Percentiles rank a stretch among this genome's conserved stretches.
These are phyloP conservation scores for Danio jaintianensis DNA, from an alignment of 2,797 vertebrate genomes.

Conservation along the genomic window DNA sequence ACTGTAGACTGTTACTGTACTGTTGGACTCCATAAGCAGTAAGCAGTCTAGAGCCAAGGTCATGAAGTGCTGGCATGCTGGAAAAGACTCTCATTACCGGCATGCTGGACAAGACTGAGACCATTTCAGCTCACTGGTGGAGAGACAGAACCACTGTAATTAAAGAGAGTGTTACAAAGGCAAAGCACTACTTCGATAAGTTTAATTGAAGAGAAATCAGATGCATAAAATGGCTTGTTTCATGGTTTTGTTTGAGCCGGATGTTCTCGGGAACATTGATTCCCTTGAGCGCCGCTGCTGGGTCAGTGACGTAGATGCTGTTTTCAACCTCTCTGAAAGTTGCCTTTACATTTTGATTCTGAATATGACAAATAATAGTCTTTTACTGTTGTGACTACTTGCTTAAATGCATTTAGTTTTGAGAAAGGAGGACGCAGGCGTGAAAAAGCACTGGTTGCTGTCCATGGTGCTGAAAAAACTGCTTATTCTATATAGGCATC, in stretches of 20 bases:
- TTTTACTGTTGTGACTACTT: neutral
- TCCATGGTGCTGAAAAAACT: constrained; percentile 76
- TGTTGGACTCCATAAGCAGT: constrained; percentile 89
- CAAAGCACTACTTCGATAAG: neutral
- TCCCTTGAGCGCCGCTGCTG: constrained; percentile 13
- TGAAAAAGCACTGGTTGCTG: constrained; percentile 53
- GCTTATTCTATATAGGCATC: constrained; percentile 24
- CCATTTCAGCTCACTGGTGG: constrained; percentile 19
- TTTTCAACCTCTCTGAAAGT: constrained; percentile 10
- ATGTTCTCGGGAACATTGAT: constrained; percentile 11
- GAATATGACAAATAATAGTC: neutral
- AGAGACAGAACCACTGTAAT: constrained; percentile 22
- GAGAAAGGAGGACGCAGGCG: constrained; percentile 55
- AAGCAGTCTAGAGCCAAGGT: constrained; percentile 99
- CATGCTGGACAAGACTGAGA: neutral
- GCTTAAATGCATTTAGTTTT: constrained; percentile 48
- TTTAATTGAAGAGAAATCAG: neutral
- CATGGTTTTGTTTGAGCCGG: constrained; percentile 7
- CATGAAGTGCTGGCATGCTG: constrained; percentile 86
- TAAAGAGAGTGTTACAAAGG: constrained; percentile 32
- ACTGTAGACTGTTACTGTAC: constrained; percentile 99
- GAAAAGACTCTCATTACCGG: constrained; percentile 36
- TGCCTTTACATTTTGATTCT: neutral
- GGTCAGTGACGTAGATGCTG: constrained; percentile 2
- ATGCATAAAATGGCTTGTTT: neutral